Evolutionary conservation across 2,113 vertebrate species (phyloP), one percentile per base, ranked within the genome.

Genomic region (Sceloporus tristichus): DNA sequence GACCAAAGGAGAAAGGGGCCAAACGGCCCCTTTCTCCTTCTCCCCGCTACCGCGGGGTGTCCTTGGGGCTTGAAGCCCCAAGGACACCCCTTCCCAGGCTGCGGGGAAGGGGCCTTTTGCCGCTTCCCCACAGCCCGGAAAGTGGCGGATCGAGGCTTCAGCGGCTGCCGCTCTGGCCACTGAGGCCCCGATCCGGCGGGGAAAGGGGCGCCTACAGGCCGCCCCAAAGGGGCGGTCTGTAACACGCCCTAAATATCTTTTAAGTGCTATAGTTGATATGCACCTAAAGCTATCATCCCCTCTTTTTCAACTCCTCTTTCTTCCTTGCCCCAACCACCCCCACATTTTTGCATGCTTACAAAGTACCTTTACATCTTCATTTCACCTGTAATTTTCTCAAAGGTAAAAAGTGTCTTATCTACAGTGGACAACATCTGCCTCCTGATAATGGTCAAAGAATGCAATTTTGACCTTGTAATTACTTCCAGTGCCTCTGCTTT

Each of bases 401-500:
- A 82, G 82, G 48, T 92, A 74, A 87, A 90, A 91, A 89, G 34
- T 85, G 81, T 38, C 73, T 81, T 90, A 95, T 87, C 76, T 79
- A 91, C 82, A 85, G 42, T 29, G 84, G 89, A 85, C 84, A 88
- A 70, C 25, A 91, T 71, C 53, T 4, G 4, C 81, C 89, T 91
- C 87, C 81, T 92, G 77, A 68, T 91, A 91, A 85, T 88, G 90
- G 70, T 82, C 92, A 91, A 94, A 87, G 93, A 89, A 92, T 88
- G 34, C 71, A 70, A 81, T 78, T 62, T 87, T 96, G 94, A 95
- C 90, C 93, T 96, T 96, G 88, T 82, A 87, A 90, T 88, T 89
- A 87, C 88, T 91, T 91, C 40, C 75, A 71, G 59, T 74, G 84
- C 84, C 90, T 93, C 75, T 88, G 91, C 89, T 93, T 91, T 82